Evolutionary conservation across 2,888 invertebrate species (phyloP).

Genomic region (Epirrhoe alternata): DNA sequence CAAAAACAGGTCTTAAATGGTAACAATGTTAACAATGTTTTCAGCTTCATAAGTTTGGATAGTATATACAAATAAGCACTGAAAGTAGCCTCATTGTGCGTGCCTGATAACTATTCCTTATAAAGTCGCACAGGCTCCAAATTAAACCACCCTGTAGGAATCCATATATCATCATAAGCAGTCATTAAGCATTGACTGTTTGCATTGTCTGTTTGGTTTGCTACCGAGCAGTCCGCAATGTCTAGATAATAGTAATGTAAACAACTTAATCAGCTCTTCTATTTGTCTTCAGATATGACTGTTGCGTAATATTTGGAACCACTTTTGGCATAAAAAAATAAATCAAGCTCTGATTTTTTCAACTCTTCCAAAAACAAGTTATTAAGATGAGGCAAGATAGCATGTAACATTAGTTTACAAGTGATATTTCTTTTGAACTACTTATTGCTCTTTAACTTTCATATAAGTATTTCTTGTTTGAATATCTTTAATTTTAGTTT

Average conservation of each 20-base stretch:
- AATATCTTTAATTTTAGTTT: too few species aligned
- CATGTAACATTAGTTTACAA: too few species aligned
- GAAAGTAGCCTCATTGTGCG: too few species aligned
- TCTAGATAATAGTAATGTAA: constrained; percentile 56
- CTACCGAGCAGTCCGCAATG: constrained; percentile 57
- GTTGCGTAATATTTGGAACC: constrained; percentile 39
- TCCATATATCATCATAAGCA: constrained; percentile 57
- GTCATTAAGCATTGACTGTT: constrained; percentile 60
- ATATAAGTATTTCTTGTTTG: too few species aligned
- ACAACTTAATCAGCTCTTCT: constrained; percentile 53
- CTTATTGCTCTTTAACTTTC: too few species aligned
- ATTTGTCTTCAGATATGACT: constrained; percentile 50
- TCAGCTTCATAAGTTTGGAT: too few species aligned
- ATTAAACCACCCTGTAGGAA: constrained; percentile 46
- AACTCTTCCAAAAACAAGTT: background rate
- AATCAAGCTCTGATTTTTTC: too few species aligned
- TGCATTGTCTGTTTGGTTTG: constrained; percentile 54
- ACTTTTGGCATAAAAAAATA: constrained; percentile 9
- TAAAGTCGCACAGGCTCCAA: background rate
- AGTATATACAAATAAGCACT: too few species aligned
- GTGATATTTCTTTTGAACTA: too few species aligned
- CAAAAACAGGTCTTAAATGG: too few species aligned
- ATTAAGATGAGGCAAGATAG: background rate
- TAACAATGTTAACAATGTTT: too few species aligned
- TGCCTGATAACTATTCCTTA: too few species aligned